These are phyloP conservation scores for Caenorhabditis brenneri DNA, from an alignment of 1,140 invertebrate species.

Conservation along the genomic window DNA sequence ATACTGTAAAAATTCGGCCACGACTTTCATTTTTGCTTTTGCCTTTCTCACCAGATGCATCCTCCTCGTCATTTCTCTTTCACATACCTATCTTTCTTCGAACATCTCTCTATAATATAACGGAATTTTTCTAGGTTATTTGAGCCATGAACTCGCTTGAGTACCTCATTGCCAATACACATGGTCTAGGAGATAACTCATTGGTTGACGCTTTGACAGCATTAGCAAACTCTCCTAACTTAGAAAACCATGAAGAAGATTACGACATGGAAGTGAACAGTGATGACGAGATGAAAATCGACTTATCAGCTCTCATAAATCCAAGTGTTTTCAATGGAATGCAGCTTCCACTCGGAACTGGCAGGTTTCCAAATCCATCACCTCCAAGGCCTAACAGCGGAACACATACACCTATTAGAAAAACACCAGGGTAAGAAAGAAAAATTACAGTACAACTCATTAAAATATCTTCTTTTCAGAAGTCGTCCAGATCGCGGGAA, in stretches of 20 bases:
- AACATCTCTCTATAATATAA: not conserved
- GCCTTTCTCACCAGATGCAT: not conserved
- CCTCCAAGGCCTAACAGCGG: not conserved
- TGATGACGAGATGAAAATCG: constrained; percentile 28
- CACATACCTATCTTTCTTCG: not conserved
- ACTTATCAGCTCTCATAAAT: constrained; percentile 4
- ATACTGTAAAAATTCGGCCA: constrained; percentile 38
- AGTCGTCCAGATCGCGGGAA: constrained; percentile 49
- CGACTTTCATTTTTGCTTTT: constrained; percentile 25
- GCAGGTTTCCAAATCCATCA: constrained; percentile 25
- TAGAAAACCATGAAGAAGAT: constrained; percentile 14
- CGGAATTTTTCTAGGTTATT: not conserved
- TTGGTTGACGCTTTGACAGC: not conserved
- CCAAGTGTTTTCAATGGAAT: constrained; percentile 15
- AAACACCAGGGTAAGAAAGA: not conserved
- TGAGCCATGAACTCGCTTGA: constrained; percentile 27
- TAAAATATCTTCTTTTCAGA: not conserved
- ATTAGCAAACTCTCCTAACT: not conserved
- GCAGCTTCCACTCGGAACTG: constrained; percentile 13
- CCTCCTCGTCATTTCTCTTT: too few species aligned
- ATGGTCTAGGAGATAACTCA: not conserved
- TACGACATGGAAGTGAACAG: constrained; percentile 31
- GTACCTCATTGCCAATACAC: constrained; percentile 14
- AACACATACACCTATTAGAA: constrained; percentile 17
- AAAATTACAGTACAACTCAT: not conserved